Conservation (phyloP, 2,888 invertebrate genomes). For the Notodonta ziczac region DNA sequence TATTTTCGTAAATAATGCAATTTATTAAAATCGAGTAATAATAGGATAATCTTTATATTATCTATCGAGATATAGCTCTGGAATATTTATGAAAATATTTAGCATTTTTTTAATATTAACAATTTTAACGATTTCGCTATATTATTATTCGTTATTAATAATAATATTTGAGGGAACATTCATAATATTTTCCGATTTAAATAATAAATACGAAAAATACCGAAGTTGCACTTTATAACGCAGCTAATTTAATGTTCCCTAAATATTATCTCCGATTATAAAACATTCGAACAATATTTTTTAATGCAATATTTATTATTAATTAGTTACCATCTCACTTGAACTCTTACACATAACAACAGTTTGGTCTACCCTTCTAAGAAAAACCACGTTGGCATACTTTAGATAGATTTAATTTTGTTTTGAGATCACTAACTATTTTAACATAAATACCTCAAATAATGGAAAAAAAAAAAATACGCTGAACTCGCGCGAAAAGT, state of each 20-base stretch:
- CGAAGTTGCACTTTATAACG: background rate
- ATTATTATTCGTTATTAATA: background rate
- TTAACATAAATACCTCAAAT: too few species aligned
- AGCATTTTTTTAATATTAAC: too few species aligned
- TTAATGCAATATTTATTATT: background rate
- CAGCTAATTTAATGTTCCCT: background rate
- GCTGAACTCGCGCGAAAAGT: background rate
- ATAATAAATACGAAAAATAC: too few species aligned
- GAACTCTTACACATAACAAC: slow-evolving; percentile 44
- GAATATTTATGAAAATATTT: too few species aligned
- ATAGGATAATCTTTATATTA: background rate
- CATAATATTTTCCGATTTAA: too few species aligned
- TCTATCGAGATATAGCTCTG: too few species aligned
- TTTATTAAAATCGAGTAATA: background rate
- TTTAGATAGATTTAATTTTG: slow-evolving; percentile 2
- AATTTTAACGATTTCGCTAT: too few species aligned
- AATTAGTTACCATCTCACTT: slow-evolving; percentile 32
- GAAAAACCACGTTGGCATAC: slow-evolving; percentile 53
- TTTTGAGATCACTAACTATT: background rate
- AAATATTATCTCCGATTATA: background rate
- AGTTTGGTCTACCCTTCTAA: slow-evolving; percentile 56
- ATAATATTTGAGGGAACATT: slow-evolving; percentile 1
- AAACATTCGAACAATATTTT: background rate
- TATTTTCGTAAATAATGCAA: background rate
- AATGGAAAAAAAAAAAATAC: background rate